Evolutionary conservation across 1,140 invertebrate genomes (phyloP), one percentile per base, ranked within the genome.

Genomic region (Monochamus saltuarius): DNA sequence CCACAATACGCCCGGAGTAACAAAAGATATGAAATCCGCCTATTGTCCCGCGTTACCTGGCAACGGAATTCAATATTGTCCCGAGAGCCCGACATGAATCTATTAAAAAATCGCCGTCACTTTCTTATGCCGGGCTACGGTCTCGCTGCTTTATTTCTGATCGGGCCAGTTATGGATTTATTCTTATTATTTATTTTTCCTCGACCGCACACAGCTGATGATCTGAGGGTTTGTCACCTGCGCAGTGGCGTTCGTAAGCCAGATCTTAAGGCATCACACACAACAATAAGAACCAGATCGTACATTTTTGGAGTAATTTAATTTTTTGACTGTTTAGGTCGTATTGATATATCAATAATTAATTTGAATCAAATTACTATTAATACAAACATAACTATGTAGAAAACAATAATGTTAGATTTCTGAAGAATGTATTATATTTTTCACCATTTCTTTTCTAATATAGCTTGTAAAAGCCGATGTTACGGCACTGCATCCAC

Each of bases 21-120:
- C 62, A 64, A 64, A 64, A 59, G 62, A 64, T 52, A 49, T 56
- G 54, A 61, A 64, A 64, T 64, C 58, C 62, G 39, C 52, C 62
- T 59, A 56, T 64, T 64, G 62, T 64, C 59, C 59, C 19, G 14
- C 37, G 52, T 64, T 64, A 64, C 62, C 58, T 64, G 59, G 47
- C 58, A 61, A 55, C 59, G 58, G 54, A 56, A 64, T 61, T 56
- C 58, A 60, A 56, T 64, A 64, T 60, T 64, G 62, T 61, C 58
- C 61, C 14, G 43, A 53, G 13, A 45, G 22, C 52, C 57, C 52
- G 37, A 60, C 56, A 50, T 39, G 54, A 56, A 61, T 61, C 53
- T 64, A 64, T 64, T 61, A 64, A 64, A 60, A 62, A 64, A 56
- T 56, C 29, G 52, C 59, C 59, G 59, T 61, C 59, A 61, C 46